Evolutionary conservation across 2,797 vertebrate species (phyloP).

Genomic region (Tenualosa ilisha): DNA sequence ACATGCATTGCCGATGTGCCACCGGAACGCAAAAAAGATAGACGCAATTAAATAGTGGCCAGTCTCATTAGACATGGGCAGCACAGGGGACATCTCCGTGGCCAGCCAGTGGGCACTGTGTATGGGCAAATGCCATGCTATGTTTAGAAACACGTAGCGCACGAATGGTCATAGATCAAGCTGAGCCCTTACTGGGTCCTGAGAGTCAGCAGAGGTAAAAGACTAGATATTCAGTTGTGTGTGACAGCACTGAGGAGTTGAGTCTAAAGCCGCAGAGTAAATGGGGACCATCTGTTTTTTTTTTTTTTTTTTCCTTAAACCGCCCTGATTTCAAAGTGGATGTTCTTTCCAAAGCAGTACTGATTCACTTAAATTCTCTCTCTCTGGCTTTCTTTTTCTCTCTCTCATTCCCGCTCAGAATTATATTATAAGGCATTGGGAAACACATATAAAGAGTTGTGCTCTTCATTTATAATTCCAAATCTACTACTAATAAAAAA

Average conservation of each 20-base stretch:
- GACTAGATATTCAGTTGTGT: conserved; percentile 18
- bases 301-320: conserved; percentile 10
- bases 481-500: not conserved
- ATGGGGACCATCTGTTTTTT: conserved; percentile 20
- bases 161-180: not conserved
- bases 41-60: conserved; percentile 41
- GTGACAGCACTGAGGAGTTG: not conserved
- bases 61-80: conserved; percentile 28
- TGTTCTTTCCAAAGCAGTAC: conserved; percentile 12
- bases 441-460: not conserved
- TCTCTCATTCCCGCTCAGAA: not conserved
- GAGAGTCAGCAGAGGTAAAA: conserved; percentile 13
- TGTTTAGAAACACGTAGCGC: conserved; percentile 45
- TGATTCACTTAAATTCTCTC: not conserved
- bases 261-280: conserved; percentile 4
- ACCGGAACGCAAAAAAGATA: conserved; percentile 33
- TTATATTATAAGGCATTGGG: not conserved
- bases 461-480: not conserved
- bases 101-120: conserved; percentile 21
- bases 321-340: not conserved
- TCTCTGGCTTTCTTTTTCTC: not conserved
- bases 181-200: not conserved
- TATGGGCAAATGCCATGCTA: conserved; percentile 36
- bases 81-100: not conserved
- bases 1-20: conserved; percentile 33